Conservation (phyloP, 2,113 vertebrate genomes). For the Paradisaea rubra region DNA sequence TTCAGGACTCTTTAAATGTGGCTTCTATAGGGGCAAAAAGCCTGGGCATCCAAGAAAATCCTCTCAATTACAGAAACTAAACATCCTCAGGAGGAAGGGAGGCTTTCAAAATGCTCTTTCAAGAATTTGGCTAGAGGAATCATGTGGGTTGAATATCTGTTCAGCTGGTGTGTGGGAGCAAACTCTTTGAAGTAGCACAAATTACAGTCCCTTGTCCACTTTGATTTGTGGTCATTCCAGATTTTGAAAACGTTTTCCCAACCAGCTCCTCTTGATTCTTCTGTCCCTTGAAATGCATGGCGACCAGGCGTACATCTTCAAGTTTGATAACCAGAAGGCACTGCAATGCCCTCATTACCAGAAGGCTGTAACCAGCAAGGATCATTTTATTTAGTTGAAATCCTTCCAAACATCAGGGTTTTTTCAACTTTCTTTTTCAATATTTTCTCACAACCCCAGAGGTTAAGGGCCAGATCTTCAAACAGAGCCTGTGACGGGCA, state of each 20-base stretch:
- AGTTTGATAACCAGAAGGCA: not conserved
- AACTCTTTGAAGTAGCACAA: not conserved
- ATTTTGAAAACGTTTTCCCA: not conserved
- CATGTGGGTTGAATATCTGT: not conserved
- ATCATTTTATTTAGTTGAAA: not conserved
- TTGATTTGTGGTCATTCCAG: not conserved
- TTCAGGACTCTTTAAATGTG: not conserved
- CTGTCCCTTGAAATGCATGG: rapidly evolving
- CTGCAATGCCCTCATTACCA: rapidly evolving
- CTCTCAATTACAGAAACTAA: not conserved
- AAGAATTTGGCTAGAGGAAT: not conserved
- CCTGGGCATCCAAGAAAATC: not conserved
- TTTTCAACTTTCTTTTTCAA: not conserved
- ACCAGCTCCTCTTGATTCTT: not conserved
- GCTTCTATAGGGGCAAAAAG: not conserved
- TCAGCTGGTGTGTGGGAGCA: not conserved
- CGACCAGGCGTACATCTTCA: not conserved
- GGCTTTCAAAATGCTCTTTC: not conserved
- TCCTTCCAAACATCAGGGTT: not conserved
- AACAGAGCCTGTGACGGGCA: not conserved
- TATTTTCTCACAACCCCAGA: not conserved
- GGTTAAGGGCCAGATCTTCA: conserved; percentile 1
- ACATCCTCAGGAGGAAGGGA: not conserved
- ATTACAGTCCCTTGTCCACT: not conserved
- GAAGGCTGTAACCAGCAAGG: not conserved